These are phyloP conservation scores for Pomacea canaliculata DNA, from an alignment of 2,888 invertebrate species.

Conservation along the genomic window DNA sequence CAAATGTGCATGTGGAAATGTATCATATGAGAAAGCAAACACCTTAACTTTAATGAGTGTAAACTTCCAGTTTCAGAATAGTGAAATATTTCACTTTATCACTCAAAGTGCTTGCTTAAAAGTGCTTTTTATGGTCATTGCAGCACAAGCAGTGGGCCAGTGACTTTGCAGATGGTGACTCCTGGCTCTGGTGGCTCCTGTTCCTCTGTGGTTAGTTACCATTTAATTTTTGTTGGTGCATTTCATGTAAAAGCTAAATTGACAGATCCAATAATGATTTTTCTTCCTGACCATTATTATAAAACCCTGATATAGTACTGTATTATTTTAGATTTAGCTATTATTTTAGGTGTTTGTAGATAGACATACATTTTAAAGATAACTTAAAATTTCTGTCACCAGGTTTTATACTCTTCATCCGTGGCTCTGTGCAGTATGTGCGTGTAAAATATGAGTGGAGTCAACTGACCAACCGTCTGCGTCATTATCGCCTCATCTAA, in stretches of 20 bases:
- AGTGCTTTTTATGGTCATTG: no score
- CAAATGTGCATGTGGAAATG: no score
- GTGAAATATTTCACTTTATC: no score
- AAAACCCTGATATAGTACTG: no score
- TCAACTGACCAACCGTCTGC: slow-evolving; percentile 49
- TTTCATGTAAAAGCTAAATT: background rate
- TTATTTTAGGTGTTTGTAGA: no score
- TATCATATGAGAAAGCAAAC: no score
- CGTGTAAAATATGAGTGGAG: slow-evolving; percentile 66
- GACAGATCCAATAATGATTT: background rate
- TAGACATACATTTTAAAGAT: background rate
- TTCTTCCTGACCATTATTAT: no score
- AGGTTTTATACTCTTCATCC: slow-evolving; percentile 67
- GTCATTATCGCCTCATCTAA: slow-evolving; percentile 41
- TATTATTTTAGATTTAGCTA: no score
- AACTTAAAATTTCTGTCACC: slow-evolving; percentile 4
- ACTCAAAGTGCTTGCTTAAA: no score
- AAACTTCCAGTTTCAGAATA: no score
- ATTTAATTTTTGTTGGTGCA: background rate
- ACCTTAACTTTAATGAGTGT: no score
- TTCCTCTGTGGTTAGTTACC: slow-evolving; percentile 61
- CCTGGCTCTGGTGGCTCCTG: slow-evolving; percentile 67
- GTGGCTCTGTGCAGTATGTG: slow-evolving; percentile 66
- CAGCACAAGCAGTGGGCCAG: slow-evolving; percentile 62
- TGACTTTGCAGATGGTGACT: slow-evolving; percentile 61